Evolutionary conservation across 2,888 invertebrate genomes (phyloP).

Genomic region (Xestia xanthographa): DNA sequence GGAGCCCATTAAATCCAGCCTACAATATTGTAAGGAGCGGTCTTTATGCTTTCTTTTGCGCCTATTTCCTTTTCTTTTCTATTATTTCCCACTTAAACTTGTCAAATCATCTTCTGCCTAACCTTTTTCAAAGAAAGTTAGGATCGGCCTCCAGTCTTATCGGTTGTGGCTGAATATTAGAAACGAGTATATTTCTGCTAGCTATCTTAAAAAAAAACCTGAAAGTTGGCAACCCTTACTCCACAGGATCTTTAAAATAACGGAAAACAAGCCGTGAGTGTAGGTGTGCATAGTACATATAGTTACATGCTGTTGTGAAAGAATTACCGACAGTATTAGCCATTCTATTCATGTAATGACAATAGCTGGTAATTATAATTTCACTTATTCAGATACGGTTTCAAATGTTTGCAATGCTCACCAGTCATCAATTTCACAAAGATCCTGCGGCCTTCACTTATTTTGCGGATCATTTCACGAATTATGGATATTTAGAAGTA

Average conservation of each 20-base stretch:
- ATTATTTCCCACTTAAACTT: neutral
- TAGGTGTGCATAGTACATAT: conserved; percentile 18
- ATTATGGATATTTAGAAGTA: neutral
- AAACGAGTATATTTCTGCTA: neutral
- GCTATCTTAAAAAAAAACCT: neutral
- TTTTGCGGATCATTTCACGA: conserved; percentile 14
- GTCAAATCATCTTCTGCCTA: neutral
- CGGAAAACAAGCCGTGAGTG: conserved; percentile 38
- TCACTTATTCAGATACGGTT: conserved; percentile 41
- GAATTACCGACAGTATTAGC: conserved; percentile 44
- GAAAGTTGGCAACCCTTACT: conserved; percentile 28
- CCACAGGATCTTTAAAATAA: conserved; percentile 45
- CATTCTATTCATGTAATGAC: conserved; percentile 55
- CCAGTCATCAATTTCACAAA: conserved; percentile 13
- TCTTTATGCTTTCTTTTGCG: neutral
- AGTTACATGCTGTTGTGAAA: conserved; percentile 57
- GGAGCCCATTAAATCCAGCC: neutral
- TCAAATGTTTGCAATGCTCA: too few species aligned
- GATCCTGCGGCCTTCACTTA: conserved; percentile 4
- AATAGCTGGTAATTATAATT: conserved; percentile 66
- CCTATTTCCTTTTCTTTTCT: neutral
- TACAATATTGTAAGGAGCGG: neutral
- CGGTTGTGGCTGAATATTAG: neutral
- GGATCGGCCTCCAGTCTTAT: neutral
- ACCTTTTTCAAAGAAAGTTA: neutral